Percentiles rank a stretch among this genome's conserved stretches.
phyloP scores from a whole-genome alignment of 2,888 invertebrate genomes.

The Phalera bucephala region DNA sequence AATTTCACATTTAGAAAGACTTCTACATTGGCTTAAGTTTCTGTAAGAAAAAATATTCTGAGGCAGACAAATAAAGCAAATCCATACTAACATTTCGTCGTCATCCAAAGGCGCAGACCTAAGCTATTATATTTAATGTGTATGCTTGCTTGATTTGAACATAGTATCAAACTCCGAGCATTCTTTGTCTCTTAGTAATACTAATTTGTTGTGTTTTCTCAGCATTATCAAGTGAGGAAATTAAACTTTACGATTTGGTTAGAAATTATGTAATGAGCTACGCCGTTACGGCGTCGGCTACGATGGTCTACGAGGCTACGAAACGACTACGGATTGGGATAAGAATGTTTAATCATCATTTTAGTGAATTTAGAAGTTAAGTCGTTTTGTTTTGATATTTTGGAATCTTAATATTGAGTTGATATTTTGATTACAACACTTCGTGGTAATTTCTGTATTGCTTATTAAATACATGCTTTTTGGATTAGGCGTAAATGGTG shows the following conservation, averaged over 20 bases:
- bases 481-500: no score
- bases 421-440: no score
- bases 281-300: constrained; percentile 42
- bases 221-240: constrained; percentile 62
- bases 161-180: constrained; percentile 79
- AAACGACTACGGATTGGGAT: constrained; percentile 15
- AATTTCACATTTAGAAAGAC: no score
- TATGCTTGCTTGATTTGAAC: constrained; percentile 78
- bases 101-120: constrained; percentile 67
- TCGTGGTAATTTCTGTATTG: no score
- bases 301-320: constrained; percentile 33
- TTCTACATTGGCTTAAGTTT: no score
- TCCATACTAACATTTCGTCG: constrained; percentile 16
- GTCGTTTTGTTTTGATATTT: not conserved
- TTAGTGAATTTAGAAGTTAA: constrained; percentile 3
- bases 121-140: constrained; percentile 78
- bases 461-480: no score
- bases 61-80: no score
- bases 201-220: constrained; percentile 78
- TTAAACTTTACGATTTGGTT: constrained; percentile 64
- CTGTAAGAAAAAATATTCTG: no score
- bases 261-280: constrained; percentile 49
- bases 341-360: not conserved
- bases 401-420: not conserved
- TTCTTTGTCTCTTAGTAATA: constrained; percentile 76